Percentiles rank a stretch among this genome's conserved stretches.
phyloP scores from a whole-genome alignment of 2,113 vertebrate species.

The Tragelaphus imberbis region DNA sequence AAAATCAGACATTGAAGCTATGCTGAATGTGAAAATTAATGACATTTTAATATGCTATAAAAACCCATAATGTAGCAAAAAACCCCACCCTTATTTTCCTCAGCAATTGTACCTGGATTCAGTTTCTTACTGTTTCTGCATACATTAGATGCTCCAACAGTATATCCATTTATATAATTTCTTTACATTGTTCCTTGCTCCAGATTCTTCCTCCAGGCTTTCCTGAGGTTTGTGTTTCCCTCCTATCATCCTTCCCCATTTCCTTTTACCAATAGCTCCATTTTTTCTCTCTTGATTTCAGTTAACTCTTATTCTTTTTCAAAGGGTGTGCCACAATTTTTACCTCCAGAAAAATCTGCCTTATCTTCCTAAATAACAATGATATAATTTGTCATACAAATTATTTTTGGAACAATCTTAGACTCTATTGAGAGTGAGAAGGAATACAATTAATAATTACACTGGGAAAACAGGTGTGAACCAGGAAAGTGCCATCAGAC shows the following conservation, averaged over 20 bases:
- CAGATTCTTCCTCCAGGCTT: neutral
- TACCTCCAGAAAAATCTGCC: neutral
- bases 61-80: neutral
- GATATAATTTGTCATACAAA: neutral
- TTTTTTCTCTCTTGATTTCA: neutral
- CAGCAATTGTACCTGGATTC: neutral
- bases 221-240: neutral
- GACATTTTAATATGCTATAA: neutral
- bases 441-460: neutral
- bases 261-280: neutral
- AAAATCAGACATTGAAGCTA: neutral
- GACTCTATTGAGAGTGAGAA: neutral
- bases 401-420: neutral
- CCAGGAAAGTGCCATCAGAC: neutral
- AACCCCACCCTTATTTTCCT: neutral
- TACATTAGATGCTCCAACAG: neutral
- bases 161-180: neutral
- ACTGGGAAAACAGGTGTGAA: neutral
- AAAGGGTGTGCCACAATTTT: neutral
- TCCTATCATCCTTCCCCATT: neutral
- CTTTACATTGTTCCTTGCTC: neutral
- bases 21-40: neutral
- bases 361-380: neutral
- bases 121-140: neutral
- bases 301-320: neutral